phyloP scores from a whole-genome alignment of 2,113 vertebrate genomes.

The Sinosuthora webbiana region DNA sequence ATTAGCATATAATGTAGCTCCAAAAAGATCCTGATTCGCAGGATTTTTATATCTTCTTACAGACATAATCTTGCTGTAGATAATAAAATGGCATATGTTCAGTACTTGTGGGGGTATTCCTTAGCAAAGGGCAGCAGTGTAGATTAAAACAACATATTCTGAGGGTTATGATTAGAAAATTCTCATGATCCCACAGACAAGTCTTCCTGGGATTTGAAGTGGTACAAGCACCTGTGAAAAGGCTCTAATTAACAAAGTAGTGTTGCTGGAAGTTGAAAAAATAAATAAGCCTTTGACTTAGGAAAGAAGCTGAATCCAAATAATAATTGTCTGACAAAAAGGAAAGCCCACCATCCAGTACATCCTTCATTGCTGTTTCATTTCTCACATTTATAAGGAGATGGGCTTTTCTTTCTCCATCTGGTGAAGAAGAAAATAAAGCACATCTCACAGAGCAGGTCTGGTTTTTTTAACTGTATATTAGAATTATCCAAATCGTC shows the following conservation, averaged over 20 bases:
- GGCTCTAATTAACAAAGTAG: neutral
- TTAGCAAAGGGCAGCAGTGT: neutral
- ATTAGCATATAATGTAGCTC: neutral
- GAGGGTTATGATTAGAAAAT: neutral
- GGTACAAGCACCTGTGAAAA: neutral
- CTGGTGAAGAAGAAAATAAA: neutral
- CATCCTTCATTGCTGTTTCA: neutral
- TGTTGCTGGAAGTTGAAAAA: neutral
- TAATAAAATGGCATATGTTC: neutral
- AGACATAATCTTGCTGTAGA: neutral
- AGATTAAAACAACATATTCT: neutral
- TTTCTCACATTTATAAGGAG: neutral
- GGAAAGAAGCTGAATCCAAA: neutral
- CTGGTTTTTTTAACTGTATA: accelerated
- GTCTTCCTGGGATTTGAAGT: neutral
- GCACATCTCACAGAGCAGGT: neutral
- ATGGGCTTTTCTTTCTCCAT: neutral
- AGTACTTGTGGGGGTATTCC: neutral
- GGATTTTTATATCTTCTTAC: neutral
- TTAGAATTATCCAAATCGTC: neutral
- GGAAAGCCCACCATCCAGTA: neutral
- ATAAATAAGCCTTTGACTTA: neutral
- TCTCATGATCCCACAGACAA: neutral
- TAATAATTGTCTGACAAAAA: neutral
- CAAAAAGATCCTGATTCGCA: neutral